phyloP scores from a whole-genome alignment of 2,888 invertebrate genomes.

The Oscheius sp. region DNA sequence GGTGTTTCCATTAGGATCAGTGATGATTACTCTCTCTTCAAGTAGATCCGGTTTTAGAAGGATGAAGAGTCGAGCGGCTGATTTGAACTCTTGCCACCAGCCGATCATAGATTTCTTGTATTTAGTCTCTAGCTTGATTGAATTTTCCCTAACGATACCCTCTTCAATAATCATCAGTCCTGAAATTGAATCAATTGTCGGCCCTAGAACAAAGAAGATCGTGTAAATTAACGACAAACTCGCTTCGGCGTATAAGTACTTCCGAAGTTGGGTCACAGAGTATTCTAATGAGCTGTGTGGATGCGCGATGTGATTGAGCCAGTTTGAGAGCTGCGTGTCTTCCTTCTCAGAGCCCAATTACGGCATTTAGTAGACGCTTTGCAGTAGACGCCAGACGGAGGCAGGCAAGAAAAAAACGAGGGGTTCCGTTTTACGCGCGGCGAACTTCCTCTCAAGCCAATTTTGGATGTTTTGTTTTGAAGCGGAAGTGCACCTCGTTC shows the following conservation, averaged over 20 bases:
- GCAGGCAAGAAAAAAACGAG: no score
- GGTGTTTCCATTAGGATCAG: constrained; percentile 38
- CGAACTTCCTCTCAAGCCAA: no score
- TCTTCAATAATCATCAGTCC: constrained; percentile 66
- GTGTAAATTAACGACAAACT: not conserved
- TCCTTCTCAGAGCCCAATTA: constrained; percentile 29
- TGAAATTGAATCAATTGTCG: constrained; percentile 32
- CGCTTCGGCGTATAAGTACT: not conserved
- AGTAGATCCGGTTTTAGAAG: constrained; percentile 43
- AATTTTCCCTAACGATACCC: constrained; percentile 52
- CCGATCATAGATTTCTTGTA: constrained; percentile 53
- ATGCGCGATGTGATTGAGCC: constrained; percentile 23
- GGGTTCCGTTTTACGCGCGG: no score
- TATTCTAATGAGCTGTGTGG: constrained; percentile 26
- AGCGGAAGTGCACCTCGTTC: no score
- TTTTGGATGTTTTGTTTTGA: no score
- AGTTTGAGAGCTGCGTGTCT: constrained; percentile 27
- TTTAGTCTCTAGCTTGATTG: constrained; percentile 50
- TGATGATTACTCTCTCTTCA: constrained; percentile 56
- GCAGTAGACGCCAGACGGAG: constrained; percentile 1
- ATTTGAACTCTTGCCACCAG: constrained; percentile 37
- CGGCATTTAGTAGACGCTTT: constrained; percentile 23
- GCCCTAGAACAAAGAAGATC: no score
- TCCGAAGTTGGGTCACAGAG: constrained; percentile 4
- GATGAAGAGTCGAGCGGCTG: constrained; percentile 52